Evolutionary conservation across 2,113 vertebrate genomes (phyloP).

Genomic region (Daubentonia madagascariensis): DNA sequence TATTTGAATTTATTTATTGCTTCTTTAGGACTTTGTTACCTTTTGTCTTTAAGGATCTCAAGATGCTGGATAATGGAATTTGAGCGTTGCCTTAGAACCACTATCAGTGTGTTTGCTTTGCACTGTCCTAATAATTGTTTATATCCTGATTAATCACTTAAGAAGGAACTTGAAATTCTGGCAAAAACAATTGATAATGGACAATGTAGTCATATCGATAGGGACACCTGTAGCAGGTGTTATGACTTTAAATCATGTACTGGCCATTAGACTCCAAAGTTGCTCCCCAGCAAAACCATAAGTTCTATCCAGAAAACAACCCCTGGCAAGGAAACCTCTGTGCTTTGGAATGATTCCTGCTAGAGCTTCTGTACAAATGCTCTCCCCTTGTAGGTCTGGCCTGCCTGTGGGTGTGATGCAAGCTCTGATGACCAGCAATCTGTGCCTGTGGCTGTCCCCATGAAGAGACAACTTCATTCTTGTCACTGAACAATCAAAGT

Average conservation of each 20-base stretch:
- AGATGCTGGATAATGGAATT: not conserved
- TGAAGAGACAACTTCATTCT: not conserved
- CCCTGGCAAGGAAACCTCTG: not conserved
- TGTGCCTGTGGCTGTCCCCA: fast-evolving
- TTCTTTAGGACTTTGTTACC: not conserved
- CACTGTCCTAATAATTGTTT: not conserved
- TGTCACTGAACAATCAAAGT: not conserved
- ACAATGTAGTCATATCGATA: not conserved
- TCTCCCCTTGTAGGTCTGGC: not conserved
- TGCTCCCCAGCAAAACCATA: not conserved
- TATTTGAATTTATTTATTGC: not conserved
- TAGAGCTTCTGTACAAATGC: not conserved
- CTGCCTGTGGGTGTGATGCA: no score
- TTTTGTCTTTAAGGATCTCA: not conserved
- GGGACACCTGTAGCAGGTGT: not conserved
- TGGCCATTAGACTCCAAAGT: not conserved
- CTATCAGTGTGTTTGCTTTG: not conserved
- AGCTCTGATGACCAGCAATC: fast-evolving
- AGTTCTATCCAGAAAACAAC: not conserved
- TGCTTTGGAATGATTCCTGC: not conserved
- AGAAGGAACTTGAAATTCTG: not conserved
- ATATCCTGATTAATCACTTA: not conserved
- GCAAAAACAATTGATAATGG: not conserved
- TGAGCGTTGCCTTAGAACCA: not conserved
- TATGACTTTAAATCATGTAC: not conserved